Conservation (phyloP, 2,113 vertebrate species). For the Collichthys lucidus region DNA sequence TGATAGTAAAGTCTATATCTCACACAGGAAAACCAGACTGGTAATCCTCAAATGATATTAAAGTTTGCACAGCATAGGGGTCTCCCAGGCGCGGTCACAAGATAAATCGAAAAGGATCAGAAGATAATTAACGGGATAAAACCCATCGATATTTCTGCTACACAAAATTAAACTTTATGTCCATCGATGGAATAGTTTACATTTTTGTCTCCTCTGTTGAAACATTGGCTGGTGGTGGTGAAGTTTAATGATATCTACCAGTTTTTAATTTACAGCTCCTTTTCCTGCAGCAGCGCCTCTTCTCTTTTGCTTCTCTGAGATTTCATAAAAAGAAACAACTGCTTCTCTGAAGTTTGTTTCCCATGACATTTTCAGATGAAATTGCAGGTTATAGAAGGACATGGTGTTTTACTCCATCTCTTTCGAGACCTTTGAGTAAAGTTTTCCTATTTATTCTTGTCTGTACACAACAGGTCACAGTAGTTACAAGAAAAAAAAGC, state of each 20-base stretch:
- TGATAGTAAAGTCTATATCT: background rate
- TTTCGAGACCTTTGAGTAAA: background rate
- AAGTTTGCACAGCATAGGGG: background rate
- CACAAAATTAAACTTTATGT: background rate
- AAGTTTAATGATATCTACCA: background rate
- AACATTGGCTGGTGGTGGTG: background rate
- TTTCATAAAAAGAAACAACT: background rate
- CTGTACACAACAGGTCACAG: background rate
- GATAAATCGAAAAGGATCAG: conserved; percentile 3
- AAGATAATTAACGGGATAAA: conserved; percentile 2
- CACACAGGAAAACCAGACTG: background rate
- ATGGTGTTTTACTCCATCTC: background rate
- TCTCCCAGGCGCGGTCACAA: background rate
- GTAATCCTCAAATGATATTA: background rate
- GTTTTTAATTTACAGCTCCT: background rate
- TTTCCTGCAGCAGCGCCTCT: background rate
- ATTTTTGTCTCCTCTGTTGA: background rate
- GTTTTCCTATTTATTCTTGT: background rate
- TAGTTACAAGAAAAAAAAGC: background rate
- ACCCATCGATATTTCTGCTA: background rate
- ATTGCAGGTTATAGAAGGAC: background rate
- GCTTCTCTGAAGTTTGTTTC: background rate
- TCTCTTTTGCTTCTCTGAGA: background rate
- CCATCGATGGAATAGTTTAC: background rate
- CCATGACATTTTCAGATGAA: background rate